Conservation (phyloP, 2,113 vertebrate species). For the Barnardius zonarius region DNA sequence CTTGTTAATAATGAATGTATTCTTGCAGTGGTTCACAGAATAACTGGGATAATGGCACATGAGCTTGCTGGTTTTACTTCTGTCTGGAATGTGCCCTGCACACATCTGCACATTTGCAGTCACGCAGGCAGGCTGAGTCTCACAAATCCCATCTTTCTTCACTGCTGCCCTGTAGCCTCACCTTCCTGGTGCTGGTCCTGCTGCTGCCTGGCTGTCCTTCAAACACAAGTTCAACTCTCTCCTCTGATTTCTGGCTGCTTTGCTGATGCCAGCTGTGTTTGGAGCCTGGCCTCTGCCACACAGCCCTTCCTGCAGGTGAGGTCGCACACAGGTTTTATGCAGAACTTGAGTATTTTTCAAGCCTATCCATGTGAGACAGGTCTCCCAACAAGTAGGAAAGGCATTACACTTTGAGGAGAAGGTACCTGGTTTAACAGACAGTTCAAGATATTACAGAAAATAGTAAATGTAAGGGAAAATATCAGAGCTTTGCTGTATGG, state of each 20-base stretch:
- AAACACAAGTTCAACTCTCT: no score
- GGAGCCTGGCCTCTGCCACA: neutral
- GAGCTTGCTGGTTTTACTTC: neutral
- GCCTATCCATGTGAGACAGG: neutral
- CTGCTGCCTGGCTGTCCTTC: neutral
- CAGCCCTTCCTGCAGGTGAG: neutral
- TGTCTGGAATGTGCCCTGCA: neutral
- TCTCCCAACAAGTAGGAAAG: neutral
- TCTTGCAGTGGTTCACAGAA: neutral
- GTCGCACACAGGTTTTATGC: fast-evolving
- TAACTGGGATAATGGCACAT: neutral
- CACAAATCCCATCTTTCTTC: neutral
- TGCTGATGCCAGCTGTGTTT: neutral
- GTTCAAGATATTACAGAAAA: neutral
- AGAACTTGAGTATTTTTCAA: fast-evolving
- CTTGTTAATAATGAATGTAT: neutral
- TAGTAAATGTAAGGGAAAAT: neutral
- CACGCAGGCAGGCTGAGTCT: neutral
- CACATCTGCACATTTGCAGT: neutral
- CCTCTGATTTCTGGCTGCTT: neutral
- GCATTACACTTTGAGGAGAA: neutral
- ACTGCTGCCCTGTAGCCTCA: neutral
- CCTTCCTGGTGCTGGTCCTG: fast-evolving
- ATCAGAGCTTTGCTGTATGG: fast-evolving
- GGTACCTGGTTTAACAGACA: neutral